Base-by-base conservation (phyloP, 2,888 invertebrate genomes). In the Thecocarcelia acutangulata region DNA sequence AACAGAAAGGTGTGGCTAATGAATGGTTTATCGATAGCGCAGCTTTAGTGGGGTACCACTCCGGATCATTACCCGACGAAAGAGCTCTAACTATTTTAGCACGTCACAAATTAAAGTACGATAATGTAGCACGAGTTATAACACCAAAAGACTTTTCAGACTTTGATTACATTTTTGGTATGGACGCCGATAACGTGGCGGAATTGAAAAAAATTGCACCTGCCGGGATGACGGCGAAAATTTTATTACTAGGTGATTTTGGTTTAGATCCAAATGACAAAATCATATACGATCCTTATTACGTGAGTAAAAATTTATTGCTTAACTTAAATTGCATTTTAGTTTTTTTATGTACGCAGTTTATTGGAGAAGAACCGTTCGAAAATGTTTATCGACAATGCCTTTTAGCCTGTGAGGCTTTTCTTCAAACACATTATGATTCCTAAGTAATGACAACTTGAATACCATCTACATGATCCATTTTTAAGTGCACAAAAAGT, bases 21-120 rank as follows among this genome's bases (percentile, higher is more conserved):
- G 88, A 94, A 85, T 98, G 97, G 97, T 92, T 93, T 82, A 95
- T 96, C 11, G 97, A 98, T 87, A 97, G 97, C 91, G 97, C 97
- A 0, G 98, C 95, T 3, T 93, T 96, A 64, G 96, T 33, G 33
- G 92, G 93, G 17, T 98, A 96, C 94, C 97, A 98, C 90, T 93
- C 94, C n/a, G 97, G 97, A 0, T 94, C 93, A 84, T 90, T 91
- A 28, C 97, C 98, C 0, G 97, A 98, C 89, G 91, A 91, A 83
- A 92, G 33, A 33, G 33, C 33, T 5, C 8, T 33, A 33, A 33
- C 6, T 33, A 8, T 33, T 33, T 33, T 33, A 33, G 33, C 3
- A 9, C 33, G 33, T 33, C 33, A 33, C 8, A 8, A 3, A 33
- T 1, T 33, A 33, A 33, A 33, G 8, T 33, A 33, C 9, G 8